Evolutionary conservation across 1,140 invertebrate genomes (phyloP).

Genomic region (Formica selysi): DNA sequence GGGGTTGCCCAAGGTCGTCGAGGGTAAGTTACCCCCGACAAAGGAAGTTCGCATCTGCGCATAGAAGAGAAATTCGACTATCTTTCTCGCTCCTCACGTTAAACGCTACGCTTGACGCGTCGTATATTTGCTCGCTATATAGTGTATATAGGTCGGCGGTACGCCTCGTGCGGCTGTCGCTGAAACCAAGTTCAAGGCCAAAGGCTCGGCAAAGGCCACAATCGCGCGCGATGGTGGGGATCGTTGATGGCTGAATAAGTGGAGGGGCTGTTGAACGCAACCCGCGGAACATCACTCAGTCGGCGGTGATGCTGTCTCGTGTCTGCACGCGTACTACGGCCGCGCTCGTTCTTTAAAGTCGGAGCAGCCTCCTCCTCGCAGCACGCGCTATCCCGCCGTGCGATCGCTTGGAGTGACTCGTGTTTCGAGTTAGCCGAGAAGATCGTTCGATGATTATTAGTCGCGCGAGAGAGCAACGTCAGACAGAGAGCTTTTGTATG

Average conservation of each 20-base stretch:
- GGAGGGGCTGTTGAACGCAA: constrained; percentile 86
- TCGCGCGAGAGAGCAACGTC: neutral
- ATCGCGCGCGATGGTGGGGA: constrained; percentile 80
- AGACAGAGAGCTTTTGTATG: neutral
- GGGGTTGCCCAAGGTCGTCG: constrained; percentile 77
- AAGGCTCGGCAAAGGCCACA: constrained; percentile 86
- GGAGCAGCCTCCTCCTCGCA: constrained; percentile 48
- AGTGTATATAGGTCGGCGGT: constrained; percentile 83
- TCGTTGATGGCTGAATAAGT: constrained; percentile 85
- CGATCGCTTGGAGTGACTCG: constrained; percentile 78
- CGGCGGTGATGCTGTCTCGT: constrained; percentile 87
- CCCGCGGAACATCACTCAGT: constrained; percentile 88
- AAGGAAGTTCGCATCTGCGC: constrained; percentile 74
- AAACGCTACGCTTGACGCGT: constrained; percentile 63
- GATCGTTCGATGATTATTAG: constrained; percentile 26
- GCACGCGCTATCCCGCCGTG: constrained; percentile 51
- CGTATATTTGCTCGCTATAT: constrained; percentile 71
- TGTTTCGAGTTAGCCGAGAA: constrained; percentile 61
- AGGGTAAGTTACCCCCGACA: constrained; percentile 77
- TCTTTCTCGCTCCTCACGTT: constrained; percentile 14
- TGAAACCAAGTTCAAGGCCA: constrained; percentile 91
- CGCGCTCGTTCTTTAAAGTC: constrained; percentile 70
- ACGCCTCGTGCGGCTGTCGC: constrained; percentile 86
- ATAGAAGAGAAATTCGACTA: constrained; percentile 34
- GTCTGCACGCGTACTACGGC: constrained; percentile 82